Conservation (phyloP, 2,888 invertebrate species). For the Chloroclystis v-ata region DNA sequence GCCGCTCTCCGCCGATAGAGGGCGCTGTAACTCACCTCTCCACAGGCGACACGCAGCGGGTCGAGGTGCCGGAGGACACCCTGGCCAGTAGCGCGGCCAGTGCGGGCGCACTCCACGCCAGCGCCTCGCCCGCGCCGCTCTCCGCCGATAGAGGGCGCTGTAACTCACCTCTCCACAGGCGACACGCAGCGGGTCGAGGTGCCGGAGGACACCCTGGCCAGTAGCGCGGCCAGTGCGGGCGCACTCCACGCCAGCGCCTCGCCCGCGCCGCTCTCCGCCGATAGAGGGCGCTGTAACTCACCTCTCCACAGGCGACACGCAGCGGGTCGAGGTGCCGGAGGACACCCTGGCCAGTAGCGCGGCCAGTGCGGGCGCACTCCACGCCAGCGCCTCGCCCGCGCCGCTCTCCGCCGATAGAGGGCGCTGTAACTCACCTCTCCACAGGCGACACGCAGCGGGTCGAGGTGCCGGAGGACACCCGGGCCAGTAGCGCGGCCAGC, state of each 20-base stretch:
- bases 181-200: no score
- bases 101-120: conserved; percentile 56
- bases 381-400: conserved; percentile 54
- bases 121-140: conserved; percentile 54
- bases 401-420: no score
- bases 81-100: no score
- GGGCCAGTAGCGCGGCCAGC: conserved; percentile 60
- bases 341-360: conserved; percentile 71
- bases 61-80: no score
- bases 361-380: conserved; percentile 52
- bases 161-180: no score
- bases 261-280: conserved; percentile 54
- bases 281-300: no score
- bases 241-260: conserved; percentile 57
- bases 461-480: conserved; percentile 76
- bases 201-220: no score
- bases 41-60: no score
- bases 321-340: conserved; percentile 78
- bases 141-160: no score
- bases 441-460: conserved; percentile 81
- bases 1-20: no score
- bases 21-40: no score
- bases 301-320: conserved; percentile 81
- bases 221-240: no score
- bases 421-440: conserved; percentile 61